phyloP scores from a whole-genome alignment of 2,888 invertebrate species.

The Zygothrica quintamaculata region DNA sequence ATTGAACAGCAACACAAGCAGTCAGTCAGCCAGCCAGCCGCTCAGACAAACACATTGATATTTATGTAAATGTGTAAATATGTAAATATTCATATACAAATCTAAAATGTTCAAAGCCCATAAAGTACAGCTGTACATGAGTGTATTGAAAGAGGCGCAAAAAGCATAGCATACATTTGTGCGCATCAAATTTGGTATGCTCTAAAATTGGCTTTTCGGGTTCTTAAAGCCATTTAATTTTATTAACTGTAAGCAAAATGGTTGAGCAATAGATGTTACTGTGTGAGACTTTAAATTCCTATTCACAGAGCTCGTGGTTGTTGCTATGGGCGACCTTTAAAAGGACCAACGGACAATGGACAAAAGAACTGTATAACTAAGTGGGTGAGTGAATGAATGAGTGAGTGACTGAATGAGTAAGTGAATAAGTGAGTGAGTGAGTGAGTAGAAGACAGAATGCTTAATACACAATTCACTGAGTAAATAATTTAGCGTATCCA shows the following conservation, averaged over 20 bases:
- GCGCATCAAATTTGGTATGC: conserved; percentile 8
- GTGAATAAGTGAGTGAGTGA: conserved; percentile 1
- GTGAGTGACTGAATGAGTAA: conserved; percentile 11
- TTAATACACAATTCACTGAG: conserved; percentile 52
- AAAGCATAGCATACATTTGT: conserved; percentile 48
- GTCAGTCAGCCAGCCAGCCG: too few relatives aligned
- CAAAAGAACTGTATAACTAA: too few relatives aligned
- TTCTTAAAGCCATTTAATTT: conserved; percentile 72
- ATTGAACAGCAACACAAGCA: conserved; percentile 6
- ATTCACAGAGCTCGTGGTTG: not conserved
- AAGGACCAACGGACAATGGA: conserved; percentile 17
- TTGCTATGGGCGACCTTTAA: not conserved
- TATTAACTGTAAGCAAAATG: conserved; percentile 64
- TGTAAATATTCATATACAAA: conserved; percentile 49
- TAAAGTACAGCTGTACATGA: conserved; percentile 54
- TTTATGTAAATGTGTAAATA: conserved; percentile 57
- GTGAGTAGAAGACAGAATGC: conserved; percentile 3
- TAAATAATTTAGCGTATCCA: conserved; percentile 71
- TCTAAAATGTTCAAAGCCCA: conserved; percentile 45
- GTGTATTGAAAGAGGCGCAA: conserved; percentile 10
- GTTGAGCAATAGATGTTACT: too few relatives aligned
- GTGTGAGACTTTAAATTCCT: conserved; percentile 44
- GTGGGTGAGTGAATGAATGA: too few relatives aligned
- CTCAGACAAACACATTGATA: conserved; percentile 58
- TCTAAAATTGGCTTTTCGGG: conserved; percentile 41